Base-by-base conservation (phyloP, 1,140 invertebrate species). In the Pristionchus pacificus region DNA sequence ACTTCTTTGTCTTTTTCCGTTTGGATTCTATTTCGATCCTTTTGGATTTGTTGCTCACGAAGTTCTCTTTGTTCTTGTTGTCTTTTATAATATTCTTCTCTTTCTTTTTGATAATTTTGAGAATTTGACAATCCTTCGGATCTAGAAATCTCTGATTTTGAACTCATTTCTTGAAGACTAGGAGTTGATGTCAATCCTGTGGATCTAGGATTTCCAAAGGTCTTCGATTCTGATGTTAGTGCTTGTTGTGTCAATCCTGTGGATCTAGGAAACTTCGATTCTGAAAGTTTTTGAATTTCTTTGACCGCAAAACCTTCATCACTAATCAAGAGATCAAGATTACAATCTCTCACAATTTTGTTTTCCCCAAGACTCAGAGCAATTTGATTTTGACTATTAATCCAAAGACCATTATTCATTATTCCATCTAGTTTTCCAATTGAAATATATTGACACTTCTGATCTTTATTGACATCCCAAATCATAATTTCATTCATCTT, bases 401-500 rank as follows among this genome's bases (percentile, higher is more conserved):
- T 28, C 65, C 65, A 67, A 19, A 67, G 65, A 2, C 38, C 38
- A 15, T 67, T 67, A 28, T 58, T 67, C 6, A 57, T 57, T 24
- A 67, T 57, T 57, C 65, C 65, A 25, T 67, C 57, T 0, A 67
- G 65, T 57, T 32, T 67, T 55, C 65, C 65, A 57, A 67, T 67
- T 10, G 65, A 67, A 1, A 67, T 30, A 15, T 67, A 67, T 57
- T 67, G 25, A 59, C 65, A 67, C 31, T 67, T 58, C 30, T 67
- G 65, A 57, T 76, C 74, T 70, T 61, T 74, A 31, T 74, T 74
- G 15, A 74, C 63, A 27, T 74, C 72, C 72, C 72, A 74, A 70
- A 59, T 70, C 0, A 74, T 49, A 2, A 72, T 63, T 74, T 74
- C 73, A 75, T 74, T 74, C 60, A 62, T 55, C 60, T 74, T 74